Conservation (phyloP, 2,888 invertebrate genomes). For the Oxycera nigricornis region DNA sequence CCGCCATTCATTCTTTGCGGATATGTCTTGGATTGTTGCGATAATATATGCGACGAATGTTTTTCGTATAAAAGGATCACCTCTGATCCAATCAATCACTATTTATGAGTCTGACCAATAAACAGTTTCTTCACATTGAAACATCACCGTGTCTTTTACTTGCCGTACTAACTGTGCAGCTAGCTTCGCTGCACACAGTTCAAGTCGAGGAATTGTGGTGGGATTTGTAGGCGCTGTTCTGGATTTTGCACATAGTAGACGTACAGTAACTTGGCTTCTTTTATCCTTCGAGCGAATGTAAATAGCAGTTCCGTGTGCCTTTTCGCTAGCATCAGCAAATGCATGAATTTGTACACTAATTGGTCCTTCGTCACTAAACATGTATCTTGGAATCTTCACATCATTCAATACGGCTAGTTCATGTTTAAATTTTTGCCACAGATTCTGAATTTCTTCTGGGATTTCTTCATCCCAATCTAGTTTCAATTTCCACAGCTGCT, state of each 20-base stretch:
- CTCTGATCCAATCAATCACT: background rate
- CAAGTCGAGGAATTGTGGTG: constrained; percentile 48
- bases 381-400: background rate
- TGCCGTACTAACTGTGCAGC: background rate
- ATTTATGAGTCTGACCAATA: constrained; percentile 20
- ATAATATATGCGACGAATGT: constrained; percentile 31
- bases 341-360: constrained; percentile 16
- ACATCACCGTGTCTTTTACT: background rate
- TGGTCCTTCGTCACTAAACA: background rate
- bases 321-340: constrained; percentile 14
- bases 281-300: constrained; percentile 4
- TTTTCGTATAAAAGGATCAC: background rate
- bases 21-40: constrained; percentile 38
- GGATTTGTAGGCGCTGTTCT: constrained; percentile 43
- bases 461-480: background rate
- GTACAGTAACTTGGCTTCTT: background rate
- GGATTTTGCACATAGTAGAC: constrained; percentile 37
- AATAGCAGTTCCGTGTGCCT: background rate
- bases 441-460: background rate
- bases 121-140: background rate
- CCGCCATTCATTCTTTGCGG: constrained; percentile 35
- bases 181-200: constrained; percentile 45
- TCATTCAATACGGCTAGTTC: background rate
- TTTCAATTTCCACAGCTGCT: background rate
- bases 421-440: background rate